These are phyloP conservation scores for Helarctos malayanus DNA, from an alignment of 2,797 vertebrate species.

Conservation along the genomic window DNA sequence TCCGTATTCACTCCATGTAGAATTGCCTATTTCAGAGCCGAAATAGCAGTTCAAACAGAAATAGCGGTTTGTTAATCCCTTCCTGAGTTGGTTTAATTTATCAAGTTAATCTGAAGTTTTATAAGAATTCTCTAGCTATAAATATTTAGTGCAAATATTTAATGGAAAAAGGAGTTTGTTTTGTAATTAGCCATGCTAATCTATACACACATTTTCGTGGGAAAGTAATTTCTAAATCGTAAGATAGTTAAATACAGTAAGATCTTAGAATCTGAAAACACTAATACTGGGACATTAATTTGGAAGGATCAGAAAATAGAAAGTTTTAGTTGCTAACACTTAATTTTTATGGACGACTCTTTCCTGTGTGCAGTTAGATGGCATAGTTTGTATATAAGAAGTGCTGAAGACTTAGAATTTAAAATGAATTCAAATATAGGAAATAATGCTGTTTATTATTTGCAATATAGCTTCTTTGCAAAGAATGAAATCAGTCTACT, in stretches of 20 bases:
- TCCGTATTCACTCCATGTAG: constrained; percentile 79
- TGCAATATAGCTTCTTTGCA: neutral
- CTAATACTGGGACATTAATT: neutral
- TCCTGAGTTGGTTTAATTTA: constrained; percentile 73
- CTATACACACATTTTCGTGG: constrained; percentile 7
- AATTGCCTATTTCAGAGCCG: constrained; percentile 66
- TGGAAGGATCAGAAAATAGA: neutral
- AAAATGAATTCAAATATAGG: constrained; percentile 15
- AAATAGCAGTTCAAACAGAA: constrained; percentile 77
- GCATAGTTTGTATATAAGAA: neutral
- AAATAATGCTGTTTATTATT: constrained; percentile 48
- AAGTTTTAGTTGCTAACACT: constrained; percentile 36
- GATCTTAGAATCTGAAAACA: constrained; percentile 4
- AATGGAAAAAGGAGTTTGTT: constrained; percentile 48
- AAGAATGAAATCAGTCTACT: neutral
- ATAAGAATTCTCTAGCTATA: constrained; percentile 54
- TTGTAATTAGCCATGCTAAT: constrained; percentile 59
- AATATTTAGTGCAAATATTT: constrained; percentile 63
- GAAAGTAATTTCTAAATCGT: constrained; percentile 47
- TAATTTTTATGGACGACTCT: constrained; percentile 1
- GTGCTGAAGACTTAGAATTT: constrained; percentile 11
- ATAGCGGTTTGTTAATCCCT: constrained; percentile 81
- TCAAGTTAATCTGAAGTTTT: constrained; percentile 69
- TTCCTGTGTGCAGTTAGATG: neutral
- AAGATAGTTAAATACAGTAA: constrained; percentile 2